phyloP scores from a whole-genome alignment of 2,888 invertebrate species.

The Cheilosia soror region DNA sequence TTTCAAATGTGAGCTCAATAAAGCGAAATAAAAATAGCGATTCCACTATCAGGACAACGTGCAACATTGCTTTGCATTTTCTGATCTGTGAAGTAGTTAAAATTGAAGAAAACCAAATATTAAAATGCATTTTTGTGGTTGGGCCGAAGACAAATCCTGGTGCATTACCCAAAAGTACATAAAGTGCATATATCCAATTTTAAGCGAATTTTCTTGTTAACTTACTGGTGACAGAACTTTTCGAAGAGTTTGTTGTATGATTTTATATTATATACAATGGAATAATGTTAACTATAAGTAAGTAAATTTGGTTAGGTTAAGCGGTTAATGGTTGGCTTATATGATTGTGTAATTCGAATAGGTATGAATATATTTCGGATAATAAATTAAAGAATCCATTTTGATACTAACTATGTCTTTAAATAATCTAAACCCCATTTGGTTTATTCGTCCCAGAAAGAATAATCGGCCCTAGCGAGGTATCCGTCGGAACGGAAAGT shows the following conservation, averaged over 20 bases:
- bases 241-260: constrained; percentile 15
- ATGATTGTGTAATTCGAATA: too few species aligned
- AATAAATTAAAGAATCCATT: too few species aligned
- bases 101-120: constrained; percentile 31
- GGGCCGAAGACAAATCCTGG: not conserved
- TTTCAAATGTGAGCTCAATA: constrained; percentile 6
- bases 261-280: constrained; percentile 1
- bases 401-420: too few species aligned
- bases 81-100: constrained; percentile 63
- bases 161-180: constrained; percentile 12
- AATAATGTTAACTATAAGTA: constrained; percentile 17
- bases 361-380: too few species aligned
- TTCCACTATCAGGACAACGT: constrained; percentile 42
- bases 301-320: not conserved
- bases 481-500: too few species aligned
- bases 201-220: not conserved
- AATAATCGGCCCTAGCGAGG: too few species aligned
- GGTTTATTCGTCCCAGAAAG: too few species aligned
- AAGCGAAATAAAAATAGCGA: constrained; percentile 12
- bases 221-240: constrained; percentile 20
- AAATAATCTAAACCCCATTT: too few species aligned
- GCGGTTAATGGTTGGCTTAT: too few species aligned
- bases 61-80: constrained; percentile 62
- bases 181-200: constrained; percentile 18
- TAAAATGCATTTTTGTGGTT: constrained; percentile 15